Conservation (phyloP, 1,140 invertebrate genomes). For the Magallana angulata region DNA sequence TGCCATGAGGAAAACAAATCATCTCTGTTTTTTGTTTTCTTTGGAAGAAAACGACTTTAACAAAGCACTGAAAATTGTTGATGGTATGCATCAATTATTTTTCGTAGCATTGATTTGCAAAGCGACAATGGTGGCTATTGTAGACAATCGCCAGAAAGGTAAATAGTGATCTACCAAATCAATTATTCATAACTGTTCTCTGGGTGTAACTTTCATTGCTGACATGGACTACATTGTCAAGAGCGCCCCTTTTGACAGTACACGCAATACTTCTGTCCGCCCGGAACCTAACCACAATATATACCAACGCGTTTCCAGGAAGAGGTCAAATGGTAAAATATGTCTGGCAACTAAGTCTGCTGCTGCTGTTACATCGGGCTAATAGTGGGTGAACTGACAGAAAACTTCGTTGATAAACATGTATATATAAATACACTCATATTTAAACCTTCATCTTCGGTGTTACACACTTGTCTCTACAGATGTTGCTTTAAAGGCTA, state of each 20-base stretch:
- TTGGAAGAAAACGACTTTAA: too few species aligned
- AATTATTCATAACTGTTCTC: conserved; percentile 17
- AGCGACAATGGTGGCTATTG: neutral
- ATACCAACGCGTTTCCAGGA: neutral
- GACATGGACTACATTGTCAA: neutral
- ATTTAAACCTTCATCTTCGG: neutral
- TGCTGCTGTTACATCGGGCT: neutral
- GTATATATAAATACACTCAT: neutral
- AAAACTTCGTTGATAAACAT: conserved; percentile 29
- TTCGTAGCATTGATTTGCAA: neutral
- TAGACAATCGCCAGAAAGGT: neutral
- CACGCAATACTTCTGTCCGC: neutral
- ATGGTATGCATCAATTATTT: neutral
- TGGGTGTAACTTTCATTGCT: conserved; percentile 8
- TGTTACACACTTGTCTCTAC: too few species aligned
- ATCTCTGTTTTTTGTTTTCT: neutral
- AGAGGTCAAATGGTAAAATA: neutral
- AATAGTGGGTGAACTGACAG: neutral
- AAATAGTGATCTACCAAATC: neutral
- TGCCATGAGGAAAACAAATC: neutral
- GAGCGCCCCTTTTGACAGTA: neutral
- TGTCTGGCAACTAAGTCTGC: neutral
- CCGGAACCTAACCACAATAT: neutral
- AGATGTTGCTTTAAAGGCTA: neutral
- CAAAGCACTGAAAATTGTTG: neutral